Conservation (phyloP, 2,888 invertebrate genomes). For the Aporophyla lueneburgensis region DNA sequence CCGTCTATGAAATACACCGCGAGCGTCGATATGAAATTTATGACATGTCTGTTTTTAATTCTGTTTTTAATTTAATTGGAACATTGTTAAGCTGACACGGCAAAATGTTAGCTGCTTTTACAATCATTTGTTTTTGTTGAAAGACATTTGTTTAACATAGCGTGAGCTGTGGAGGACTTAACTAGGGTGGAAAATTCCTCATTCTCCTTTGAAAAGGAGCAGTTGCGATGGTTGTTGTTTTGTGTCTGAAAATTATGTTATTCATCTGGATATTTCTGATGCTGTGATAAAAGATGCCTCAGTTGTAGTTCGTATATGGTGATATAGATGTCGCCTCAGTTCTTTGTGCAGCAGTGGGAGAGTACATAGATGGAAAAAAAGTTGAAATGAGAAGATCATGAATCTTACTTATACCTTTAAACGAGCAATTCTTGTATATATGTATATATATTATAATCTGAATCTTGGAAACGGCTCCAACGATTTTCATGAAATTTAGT, state of each 20-base stretch:
- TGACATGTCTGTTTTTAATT: slow-evolving; percentile 76
- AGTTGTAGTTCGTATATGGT: neutral
- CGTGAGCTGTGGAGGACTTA: neutral
- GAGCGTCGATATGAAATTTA: slow-evolving; percentile 76
- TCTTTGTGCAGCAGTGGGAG: neutral
- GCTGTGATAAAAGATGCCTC: too few species aligned
- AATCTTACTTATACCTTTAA: too few species aligned
- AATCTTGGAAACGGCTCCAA: too few species aligned
- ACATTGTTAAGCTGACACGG: slow-evolving; percentile 44
- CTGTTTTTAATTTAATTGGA: slow-evolving; percentile 61
- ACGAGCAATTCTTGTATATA: too few species aligned
- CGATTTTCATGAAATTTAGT: too few species aligned
- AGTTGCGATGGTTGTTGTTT: neutral
- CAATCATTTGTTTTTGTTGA: slow-evolving; percentile 11
- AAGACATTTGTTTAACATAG: neutral
- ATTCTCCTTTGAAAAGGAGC: neutral
- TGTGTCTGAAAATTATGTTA: neutral
- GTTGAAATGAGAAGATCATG: neutral
- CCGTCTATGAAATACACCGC: slow-evolving; percentile 80
- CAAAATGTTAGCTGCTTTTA: slow-evolving; percentile 1
- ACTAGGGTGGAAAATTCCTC: neutral
- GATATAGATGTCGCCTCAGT: neutral
- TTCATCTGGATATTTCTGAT: neutral
- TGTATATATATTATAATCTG: too few species aligned
- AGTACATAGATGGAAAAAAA: neutral